phyloP scores from a whole-genome alignment of 2,113 vertebrate species.

The Cebus imitator region DNA sequence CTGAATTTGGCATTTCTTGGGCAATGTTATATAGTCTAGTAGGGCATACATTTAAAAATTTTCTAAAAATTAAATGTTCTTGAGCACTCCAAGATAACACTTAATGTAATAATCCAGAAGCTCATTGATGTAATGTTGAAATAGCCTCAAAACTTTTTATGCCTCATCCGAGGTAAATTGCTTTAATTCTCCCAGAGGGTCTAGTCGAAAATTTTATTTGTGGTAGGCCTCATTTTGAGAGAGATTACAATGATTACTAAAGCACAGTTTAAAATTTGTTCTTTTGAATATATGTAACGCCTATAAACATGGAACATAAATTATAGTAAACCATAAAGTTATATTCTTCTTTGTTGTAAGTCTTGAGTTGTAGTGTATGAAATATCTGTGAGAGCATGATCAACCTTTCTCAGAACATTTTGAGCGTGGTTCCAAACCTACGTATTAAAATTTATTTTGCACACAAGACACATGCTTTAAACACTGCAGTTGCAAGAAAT shows the following conservation, averaged over 20 bases:
- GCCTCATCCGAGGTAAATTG: background rate
- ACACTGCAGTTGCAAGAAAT: background rate
- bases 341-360: background rate
- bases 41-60: background rate
- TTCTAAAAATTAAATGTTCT: background rate
- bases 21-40: background rate
- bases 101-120: background rate
- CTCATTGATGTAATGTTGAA: background rate
- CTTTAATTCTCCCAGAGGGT: background rate
- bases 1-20: background rate
- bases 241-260: conserved; percentile 2
- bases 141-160: background rate
- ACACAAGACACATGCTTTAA: background rate
- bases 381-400: background rate
- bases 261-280: conserved; percentile 12
- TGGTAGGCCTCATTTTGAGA: background rate
- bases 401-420: background rate
- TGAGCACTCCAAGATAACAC: background rate
- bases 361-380: background rate
- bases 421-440: background rate
- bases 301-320: background rate
- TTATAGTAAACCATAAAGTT: background rate
- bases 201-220: conserved; percentile 29
- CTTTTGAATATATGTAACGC: background rate
- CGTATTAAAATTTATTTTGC: background rate